Evolutionary conservation across 37 sponge, comb jelly and placozoan species (phyloP).

Genomic region (Aplysina aerophoba): DNA sequence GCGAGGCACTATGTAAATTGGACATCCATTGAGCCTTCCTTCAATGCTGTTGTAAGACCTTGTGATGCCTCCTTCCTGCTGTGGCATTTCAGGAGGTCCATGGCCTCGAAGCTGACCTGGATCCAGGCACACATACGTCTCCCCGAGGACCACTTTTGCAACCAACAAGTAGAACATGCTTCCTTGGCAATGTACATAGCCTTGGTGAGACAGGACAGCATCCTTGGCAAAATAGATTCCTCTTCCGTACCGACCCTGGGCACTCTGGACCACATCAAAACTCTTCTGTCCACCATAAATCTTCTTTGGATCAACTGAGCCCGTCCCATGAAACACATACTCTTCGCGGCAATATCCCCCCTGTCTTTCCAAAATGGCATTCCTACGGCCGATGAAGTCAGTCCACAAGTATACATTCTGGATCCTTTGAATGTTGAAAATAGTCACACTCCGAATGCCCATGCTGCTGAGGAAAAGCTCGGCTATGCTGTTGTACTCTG

Average conservation of each 20-base stretch:
- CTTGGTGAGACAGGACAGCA: conserved; percentile 9
- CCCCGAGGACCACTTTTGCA: too few relatives aligned
- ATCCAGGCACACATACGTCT: too few relatives aligned
- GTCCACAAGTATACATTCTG: conserved; percentile 25
- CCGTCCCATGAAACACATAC: conserved; percentile 26
- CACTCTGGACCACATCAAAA: conserved; percentile 8
- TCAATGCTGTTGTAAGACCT: too few relatives aligned
- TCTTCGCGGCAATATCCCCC: too few relatives aligned
- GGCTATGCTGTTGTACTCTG: conserved; percentile 8
- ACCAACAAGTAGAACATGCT: too few relatives aligned
- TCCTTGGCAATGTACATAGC: too few relatives aligned
- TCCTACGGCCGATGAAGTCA: background rate
- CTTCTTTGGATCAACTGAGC: background rate
- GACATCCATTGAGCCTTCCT: too few relatives aligned
- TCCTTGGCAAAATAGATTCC: conserved; percentile 18
- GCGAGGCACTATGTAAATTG: too few relatives aligned
- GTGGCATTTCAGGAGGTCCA: too few relatives aligned
- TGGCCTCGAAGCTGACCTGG: too few relatives aligned
- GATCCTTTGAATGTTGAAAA: conserved; percentile 1
- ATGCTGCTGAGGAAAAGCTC: conserved; percentile 25
- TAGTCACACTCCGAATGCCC: background rate
- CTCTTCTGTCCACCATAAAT: conserved; percentile 9
- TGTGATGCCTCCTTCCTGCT: too few relatives aligned
- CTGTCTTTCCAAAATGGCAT: background rate
- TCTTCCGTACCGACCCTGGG: conserved; percentile 11